Evolutionary conservation across 2,888 invertebrate species (phyloP).

Genomic region (Tenthredo scrophulariae): DNA sequence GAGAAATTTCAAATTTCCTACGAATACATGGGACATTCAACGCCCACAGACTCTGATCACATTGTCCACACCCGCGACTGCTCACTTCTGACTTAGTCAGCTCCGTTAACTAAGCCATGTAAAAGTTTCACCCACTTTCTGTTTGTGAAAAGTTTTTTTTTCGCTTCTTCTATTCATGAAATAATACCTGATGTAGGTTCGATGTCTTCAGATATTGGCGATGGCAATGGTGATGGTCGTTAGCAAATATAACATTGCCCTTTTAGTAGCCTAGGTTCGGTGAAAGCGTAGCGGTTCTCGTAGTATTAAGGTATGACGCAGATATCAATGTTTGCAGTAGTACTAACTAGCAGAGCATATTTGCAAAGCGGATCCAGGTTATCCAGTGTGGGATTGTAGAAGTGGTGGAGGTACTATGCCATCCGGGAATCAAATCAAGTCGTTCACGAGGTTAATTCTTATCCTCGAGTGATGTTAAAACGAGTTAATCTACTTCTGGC

Average conservation of each 20-base stretch:
- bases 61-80: slow-evolving; percentile 2
- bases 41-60: not conserved
- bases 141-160: not conserved
- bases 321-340: slow-evolving; percentile 71
- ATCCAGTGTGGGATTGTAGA: slow-evolving; percentile 60
- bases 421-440: slow-evolving; percentile 24
- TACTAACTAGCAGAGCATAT: slow-evolving; percentile 73
- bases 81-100: slow-evolving; percentile 31
- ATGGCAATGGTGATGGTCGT: not conserved
- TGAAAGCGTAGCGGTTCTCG: not conserved
- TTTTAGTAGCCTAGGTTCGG: not conserved
- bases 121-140: not conserved
- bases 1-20: slow-evolving; percentile 37
- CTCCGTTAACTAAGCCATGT: not conserved
- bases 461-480: slow-evolving; percentile 1
- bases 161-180: no score
- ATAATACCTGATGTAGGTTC: not conserved
- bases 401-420: slow-evolving; percentile 5
- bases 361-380: slow-evolving; percentile 70
- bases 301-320: slow-evolving; percentile 60
- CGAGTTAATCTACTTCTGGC: not conserved
- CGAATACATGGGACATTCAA: slow-evolving; percentile 36
- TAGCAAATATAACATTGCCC: not conserved
- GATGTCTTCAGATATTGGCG: not conserved
- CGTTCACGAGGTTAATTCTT: slow-evolving; percentile 16